Percentiles rank a stretch among this genome's conserved stretches.
Conservation (phyloP, 92 coral and sea anemone species). For the Isaurus tuberculatus region DNA sequence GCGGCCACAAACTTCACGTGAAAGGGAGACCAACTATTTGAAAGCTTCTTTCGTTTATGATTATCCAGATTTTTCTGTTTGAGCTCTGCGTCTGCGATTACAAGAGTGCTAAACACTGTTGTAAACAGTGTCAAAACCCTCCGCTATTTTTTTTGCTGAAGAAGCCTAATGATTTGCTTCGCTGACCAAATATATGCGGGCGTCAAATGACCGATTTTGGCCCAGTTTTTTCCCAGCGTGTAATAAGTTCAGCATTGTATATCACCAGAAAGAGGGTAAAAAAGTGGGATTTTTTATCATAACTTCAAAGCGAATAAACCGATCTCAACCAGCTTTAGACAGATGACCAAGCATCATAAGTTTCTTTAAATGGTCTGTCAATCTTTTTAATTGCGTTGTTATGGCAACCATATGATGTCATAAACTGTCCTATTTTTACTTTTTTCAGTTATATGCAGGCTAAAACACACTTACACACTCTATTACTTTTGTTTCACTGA, state of each 20-base stretch:
- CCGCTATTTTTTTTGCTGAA: background rate
- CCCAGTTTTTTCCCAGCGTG: constrained; percentile 27
- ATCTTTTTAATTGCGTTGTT: constrained; percentile 4
- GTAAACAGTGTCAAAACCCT: background rate
- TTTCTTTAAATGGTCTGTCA: background rate
- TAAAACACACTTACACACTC: background rate
- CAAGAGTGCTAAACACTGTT: constrained; percentile 27
- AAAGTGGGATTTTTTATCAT: background rate
- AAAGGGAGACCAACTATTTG: background rate
- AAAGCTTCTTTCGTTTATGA: background rate
- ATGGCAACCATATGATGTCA: background rate
- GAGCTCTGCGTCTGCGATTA: constrained; percentile 18
- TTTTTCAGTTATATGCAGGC: background rate
- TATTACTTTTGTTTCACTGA: constrained; percentile 1
- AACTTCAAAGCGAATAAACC: constrained; percentile 1
- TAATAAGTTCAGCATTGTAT: background rate
- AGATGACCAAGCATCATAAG: constrained; percentile 5
- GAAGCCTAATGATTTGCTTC: constrained; percentile 13
- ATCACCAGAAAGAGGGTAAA: background rate
- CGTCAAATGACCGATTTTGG: constrained; percentile 17
- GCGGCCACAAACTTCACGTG: background rate
- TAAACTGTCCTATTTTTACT: background rate
- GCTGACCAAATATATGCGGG: constrained; percentile 24
- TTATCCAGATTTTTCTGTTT: background rate
- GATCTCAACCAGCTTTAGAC: constrained; percentile 16